Evolutionary conservation across 2,888 invertebrate species (phyloP).

Genomic region (Drosophila stalkeri): DNA sequence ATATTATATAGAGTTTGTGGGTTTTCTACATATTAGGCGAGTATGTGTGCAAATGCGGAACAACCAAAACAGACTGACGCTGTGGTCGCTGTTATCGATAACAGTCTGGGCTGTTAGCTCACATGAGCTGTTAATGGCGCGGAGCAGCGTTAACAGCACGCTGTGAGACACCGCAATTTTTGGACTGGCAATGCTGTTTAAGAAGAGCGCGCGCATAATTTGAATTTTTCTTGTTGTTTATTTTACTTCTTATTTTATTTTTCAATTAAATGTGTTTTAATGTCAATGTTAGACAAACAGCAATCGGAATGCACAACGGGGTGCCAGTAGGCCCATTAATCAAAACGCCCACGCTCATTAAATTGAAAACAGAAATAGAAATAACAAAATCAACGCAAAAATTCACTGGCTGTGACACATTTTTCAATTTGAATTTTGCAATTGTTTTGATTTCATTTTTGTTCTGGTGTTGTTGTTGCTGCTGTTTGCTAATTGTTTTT

Average conservation of each 20-base stretch:
- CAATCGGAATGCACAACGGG: slow-evolving; percentile 6
- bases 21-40: slow-evolving; percentile 33
- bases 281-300: slow-evolving; percentile 22
- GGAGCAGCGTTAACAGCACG: slow-evolving; percentile 9
- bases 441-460: slow-evolving; percentile 19
- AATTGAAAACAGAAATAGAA: slow-evolving; percentile 26
- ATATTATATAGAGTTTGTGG: slow-evolving; percentile 33
- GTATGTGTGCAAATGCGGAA: slow-evolving; percentile 27
- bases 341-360: slow-evolving; percentile 66
- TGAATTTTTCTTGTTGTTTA: neutral
- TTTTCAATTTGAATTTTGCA: slow-evolving; percentile 51
- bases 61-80: slow-evolving; percentile 48
- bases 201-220: slow-evolving; percentile 14
- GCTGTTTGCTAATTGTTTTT: slow-evolving; percentile 39
- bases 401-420: slow-evolving; percentile 67
- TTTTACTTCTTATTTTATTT: neutral
- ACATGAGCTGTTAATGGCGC: slow-evolving; percentile 9
- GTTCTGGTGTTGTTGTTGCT: slow-evolving; percentile 3
- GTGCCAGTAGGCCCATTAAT: slow-evolving; percentile 54
- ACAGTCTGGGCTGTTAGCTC: slow-evolving; percentile 2
- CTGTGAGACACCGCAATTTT: neutral
- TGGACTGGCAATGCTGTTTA: slow-evolving; percentile 29
- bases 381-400: slow-evolving; percentile 40
- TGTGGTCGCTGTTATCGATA: slow-evolving; percentile 31
- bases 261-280: slow-evolving; percentile 16